Conservation (phyloP, 2,113 vertebrate genomes). For the Cygnus atratus region DNA sequence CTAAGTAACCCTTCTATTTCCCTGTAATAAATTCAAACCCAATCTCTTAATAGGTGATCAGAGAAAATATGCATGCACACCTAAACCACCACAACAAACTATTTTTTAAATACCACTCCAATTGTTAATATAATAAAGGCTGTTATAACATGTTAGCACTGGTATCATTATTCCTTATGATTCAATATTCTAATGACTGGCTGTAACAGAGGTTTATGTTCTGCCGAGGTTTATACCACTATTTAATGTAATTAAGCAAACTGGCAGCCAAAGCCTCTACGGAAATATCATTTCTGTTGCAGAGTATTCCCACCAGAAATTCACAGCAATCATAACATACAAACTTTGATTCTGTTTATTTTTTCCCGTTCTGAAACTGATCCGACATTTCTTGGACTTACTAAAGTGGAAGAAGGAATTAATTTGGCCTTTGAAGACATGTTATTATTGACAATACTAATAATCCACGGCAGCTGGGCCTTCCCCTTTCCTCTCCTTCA, state of each 20-base stretch:
- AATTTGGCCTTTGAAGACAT: slow-evolving; percentile 56
- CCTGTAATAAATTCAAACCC: slow-evolving; percentile 60
- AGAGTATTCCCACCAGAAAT: slow-evolving; percentile 75
- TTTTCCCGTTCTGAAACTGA: slow-evolving; percentile 58
- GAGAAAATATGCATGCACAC: slow-evolving; percentile 58
- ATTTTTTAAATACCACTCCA: slow-evolving; percentile 75
- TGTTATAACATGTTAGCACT: slow-evolving; percentile 66
- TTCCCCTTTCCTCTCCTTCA: background rate
- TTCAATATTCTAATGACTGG: slow-evolving; percentile 47
- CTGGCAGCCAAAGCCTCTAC: slow-evolving; percentile 58
- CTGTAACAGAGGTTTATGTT: slow-evolving; percentile 64
- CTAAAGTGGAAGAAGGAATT: slow-evolving; percentile 48
- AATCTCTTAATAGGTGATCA: slow-evolving; percentile 57
- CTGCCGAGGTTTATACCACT: slow-evolving; percentile 72
- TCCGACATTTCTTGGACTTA: slow-evolving; percentile 55
- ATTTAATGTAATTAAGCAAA: slow-evolving; percentile 80
- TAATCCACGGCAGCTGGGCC: slow-evolving; percentile 55
- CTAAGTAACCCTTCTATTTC: slow-evolving; percentile 56
- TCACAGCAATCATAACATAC: slow-evolving; percentile 47
- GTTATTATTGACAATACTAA: slow-evolving; percentile 56
- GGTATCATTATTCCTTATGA: slow-evolving; percentile 60
- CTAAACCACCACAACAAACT: slow-evolving; percentile 69
- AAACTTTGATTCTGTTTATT: slow-evolving; percentile 71
- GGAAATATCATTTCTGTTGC: slow-evolving; percentile 72
- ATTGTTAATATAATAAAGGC: slow-evolving; percentile 74